Evolutionary conservation across 2,888 invertebrate genomes (phyloP).

Genomic region (Anorthoa munda): DNA sequence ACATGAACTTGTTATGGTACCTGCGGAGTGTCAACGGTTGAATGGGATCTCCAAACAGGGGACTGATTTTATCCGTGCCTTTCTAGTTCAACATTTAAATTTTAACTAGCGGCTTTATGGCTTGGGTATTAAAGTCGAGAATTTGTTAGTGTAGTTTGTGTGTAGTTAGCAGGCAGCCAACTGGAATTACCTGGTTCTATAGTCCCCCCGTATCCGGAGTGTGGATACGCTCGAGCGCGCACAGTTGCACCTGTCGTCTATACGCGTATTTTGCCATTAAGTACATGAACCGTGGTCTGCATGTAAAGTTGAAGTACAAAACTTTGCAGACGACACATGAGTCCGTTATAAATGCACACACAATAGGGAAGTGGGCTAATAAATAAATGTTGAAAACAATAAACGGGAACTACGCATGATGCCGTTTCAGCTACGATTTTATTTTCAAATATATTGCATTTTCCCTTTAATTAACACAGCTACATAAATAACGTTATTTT

Average conservation of each 20-base stretch:
- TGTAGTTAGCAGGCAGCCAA: constrained; percentile 72
- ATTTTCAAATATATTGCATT: constrained; percentile 7
- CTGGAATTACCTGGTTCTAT: constrained; percentile 78
- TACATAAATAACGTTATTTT: too few species aligned
- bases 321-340: constrained; percentile 61
- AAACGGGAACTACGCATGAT: constrained; percentile 18
- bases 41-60: constrained; percentile 68
- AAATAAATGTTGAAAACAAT: constrained; percentile 28
- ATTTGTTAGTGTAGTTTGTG: constrained; percentile 56
- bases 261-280: constrained; percentile 63
- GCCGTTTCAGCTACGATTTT: constrained; percentile 2
- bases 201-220: constrained; percentile 78
- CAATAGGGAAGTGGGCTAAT: constrained; percentile 25
- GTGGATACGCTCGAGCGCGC: constrained; percentile 79
- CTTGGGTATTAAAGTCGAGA: constrained; percentile 44
- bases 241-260: constrained; percentile 85
- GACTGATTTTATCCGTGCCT: constrained; percentile 48
- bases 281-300: constrained; percentile 51
- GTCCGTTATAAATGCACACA: constrained; percentile 17
- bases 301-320: constrained; percentile 50
- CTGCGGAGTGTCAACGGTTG: constrained; percentile 80
- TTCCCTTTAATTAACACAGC: constrained; percentile 2
- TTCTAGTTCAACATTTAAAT: constrained; percentile 45
- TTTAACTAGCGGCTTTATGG: constrained; percentile 30
- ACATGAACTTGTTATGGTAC: constrained; percentile 76